phyloP scores from a whole-genome alignment of 2,888 invertebrate genomes.

The Stratiomys singularior region DNA sequence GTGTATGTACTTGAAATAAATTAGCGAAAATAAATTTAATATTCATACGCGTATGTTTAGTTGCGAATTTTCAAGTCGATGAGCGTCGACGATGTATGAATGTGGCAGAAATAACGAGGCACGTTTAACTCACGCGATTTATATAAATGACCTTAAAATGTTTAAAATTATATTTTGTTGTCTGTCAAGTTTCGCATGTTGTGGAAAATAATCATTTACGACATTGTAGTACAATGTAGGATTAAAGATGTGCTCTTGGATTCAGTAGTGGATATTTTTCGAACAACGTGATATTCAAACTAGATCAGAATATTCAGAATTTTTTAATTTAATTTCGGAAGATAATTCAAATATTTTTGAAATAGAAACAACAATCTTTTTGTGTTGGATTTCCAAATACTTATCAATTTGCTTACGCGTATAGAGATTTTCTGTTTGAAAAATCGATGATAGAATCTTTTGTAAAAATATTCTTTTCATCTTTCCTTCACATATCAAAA shows the following conservation, averaged over 20 bases:
- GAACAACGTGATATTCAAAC: no score
- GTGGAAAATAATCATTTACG: not conserved
- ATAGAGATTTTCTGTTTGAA: no score
- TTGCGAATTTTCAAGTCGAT: not conserved
- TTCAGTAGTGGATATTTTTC: not conserved
- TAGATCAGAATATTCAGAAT: no score
- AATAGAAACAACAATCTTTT: no score
- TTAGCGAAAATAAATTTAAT: not conserved
- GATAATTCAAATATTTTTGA: no score
- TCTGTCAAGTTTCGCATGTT: not conserved
- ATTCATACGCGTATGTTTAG: not conserved
- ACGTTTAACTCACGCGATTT: constrained; percentile 40
- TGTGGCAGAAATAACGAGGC: not conserved
- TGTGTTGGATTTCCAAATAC: no score
- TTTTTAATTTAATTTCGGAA: no score
- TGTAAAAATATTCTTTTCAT: no score
- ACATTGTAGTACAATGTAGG: not conserved
- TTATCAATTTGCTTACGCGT: no score
- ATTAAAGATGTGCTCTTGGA: not conserved
- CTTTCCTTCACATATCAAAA: no score
- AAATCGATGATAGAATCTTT: no score
- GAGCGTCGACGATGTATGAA: not conserved
- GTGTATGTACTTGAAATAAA: not conserved
- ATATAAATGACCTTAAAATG: constrained; percentile 20
- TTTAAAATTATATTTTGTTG: not conserved